These are phyloP conservation scores for Dendroctonus valens DNA, from an alignment of 1,140 invertebrate genomes.

Conservation along the genomic window DNA sequence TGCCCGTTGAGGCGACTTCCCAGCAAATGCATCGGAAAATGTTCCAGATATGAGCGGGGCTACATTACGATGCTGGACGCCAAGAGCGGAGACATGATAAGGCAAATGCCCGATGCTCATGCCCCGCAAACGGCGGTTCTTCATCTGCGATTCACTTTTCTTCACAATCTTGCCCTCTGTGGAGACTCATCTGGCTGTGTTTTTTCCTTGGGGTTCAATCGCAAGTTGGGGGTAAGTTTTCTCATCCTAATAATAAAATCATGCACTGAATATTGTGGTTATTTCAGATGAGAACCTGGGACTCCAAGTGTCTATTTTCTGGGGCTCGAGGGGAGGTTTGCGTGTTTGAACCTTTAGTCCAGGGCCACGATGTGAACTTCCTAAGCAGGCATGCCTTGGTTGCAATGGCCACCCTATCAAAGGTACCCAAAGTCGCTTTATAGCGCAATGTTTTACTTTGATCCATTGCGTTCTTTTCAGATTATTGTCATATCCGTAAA, in stretches of 20 bases:
- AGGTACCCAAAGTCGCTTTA: conserved; percentile 59
- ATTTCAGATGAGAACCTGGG: conserved; percentile 64
- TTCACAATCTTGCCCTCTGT: conserved; percentile 68
- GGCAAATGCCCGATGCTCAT: conserved; percentile 81
- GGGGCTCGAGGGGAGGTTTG: conserved; percentile 94
- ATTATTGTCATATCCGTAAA: conserved; percentile 74
- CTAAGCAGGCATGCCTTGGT: conserved; percentile 76
- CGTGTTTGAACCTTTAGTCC: conserved; percentile 79
- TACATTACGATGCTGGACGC: conserved; percentile 83
- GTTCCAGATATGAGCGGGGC: conserved; percentile 70
- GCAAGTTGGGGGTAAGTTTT: conserved; percentile 74
- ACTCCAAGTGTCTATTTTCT: conserved; percentile 87
- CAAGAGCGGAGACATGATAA: conserved; percentile 70
- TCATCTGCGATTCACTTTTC: conserved; percentile 70
- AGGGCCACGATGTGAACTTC: conserved; percentile 67
- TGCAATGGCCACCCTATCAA: conserved; percentile 90
- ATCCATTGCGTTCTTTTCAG: conserved; percentile 28
- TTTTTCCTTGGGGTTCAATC: conserved; percentile 89
- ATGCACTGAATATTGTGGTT: neutral
- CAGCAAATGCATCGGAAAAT: neutral
- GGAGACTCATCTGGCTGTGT: conserved; percentile 97
- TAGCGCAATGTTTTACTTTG: too few relatives aligned
- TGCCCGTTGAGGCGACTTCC: neutral
- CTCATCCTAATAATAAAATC: neutral
- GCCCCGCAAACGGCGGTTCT: conserved; percentile 84